Evolutionary conservation across 2,113 vertebrate species (phyloP).

Genomic region (Apus apus): DNA sequence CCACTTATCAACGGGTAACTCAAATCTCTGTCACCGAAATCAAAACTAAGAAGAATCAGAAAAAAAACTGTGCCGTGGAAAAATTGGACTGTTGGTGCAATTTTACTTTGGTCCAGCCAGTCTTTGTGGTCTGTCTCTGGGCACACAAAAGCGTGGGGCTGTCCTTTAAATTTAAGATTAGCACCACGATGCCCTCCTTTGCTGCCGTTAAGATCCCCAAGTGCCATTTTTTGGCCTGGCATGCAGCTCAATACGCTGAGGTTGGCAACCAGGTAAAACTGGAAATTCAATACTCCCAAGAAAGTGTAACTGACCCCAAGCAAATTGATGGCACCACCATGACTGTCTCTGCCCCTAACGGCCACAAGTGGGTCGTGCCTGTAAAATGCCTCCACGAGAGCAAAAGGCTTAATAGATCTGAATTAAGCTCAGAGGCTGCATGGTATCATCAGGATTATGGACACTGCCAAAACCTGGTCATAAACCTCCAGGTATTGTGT

Average conservation of each 20-base stretch:
- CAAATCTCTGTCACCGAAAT: constrained; percentile 41
- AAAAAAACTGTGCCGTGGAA: constrained; percentile 33
- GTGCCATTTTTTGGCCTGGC: constrained; percentile 63
- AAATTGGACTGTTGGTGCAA: constrained; percentile 57
- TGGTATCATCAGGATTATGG: constrained; percentile 51
- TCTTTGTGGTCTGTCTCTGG: constrained; percentile 64
- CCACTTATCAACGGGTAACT: constrained; percentile 16
- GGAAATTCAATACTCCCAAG: constrained; percentile 49
- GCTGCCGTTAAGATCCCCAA: constrained; percentile 18
- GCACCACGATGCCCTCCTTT: background rate
- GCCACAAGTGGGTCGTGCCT: background rate
- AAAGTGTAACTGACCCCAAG: background rate
- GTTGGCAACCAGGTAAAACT: constrained; percentile 24
- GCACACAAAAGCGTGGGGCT: background rate
- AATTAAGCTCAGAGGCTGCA: background rate
- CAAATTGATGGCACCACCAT: background rate
- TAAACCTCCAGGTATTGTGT: constrained; percentile 55
- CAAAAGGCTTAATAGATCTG: background rate
- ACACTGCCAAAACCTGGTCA: background rate
- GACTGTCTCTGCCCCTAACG: background rate
- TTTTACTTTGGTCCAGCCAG: constrained; percentile 60
- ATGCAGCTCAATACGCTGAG: background rate
- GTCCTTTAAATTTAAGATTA: constrained; percentile 63
- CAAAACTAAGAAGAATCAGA: constrained; percentile 15
- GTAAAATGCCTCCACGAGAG: background rate